phyloP scores from a whole-genome alignment of 2,113 vertebrate species.

The Mugil cephalus region DNA sequence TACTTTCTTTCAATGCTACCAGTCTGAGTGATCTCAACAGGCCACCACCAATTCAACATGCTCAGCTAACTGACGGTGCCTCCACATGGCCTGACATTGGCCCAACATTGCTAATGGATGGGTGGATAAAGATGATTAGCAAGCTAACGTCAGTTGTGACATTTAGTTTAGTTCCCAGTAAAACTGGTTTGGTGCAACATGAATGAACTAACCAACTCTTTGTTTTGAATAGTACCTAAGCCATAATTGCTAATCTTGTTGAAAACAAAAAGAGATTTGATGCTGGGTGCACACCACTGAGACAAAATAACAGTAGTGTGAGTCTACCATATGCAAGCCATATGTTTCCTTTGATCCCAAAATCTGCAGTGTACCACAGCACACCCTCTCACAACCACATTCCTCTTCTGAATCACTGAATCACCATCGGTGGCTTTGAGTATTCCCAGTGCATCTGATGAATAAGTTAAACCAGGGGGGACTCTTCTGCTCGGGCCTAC shows the following conservation, averaged over 20 bases:
- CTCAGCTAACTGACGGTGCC: no score
- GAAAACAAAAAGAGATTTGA: not conserved
- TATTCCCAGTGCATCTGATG: slow-evolving; percentile 50
- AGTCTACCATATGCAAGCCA: slow-evolving; percentile 39
- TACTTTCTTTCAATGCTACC: no score
- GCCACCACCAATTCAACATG: no score
- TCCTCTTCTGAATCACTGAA: slow-evolving; percentile 47
- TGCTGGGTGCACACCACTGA: not conserved
- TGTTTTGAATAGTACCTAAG: no score
- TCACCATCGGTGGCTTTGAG: slow-evolving; percentile 33
- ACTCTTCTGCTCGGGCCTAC: slow-evolving; percentile 35
- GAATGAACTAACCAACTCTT: no score
- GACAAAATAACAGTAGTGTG: not conserved
- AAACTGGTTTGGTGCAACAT: not conserved
- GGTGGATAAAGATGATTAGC: not conserved
- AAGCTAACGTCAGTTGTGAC: not conserved
- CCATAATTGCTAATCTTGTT: no score
- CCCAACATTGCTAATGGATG: no score
- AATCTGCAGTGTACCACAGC: slow-evolving; percentile 2
- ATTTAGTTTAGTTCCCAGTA: not conserved
- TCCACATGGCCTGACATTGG: no score
- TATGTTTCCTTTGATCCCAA: slow-evolving; percentile 50
- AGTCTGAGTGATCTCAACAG: no score
- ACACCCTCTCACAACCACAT: slow-evolving; percentile 10
- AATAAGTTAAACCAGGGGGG: slow-evolving; percentile 63